These are phyloP conservation scores for Drosophila biarmipes DNA, from an alignment of 1,140 invertebrate genomes.

Conservation along the genomic window DNA sequence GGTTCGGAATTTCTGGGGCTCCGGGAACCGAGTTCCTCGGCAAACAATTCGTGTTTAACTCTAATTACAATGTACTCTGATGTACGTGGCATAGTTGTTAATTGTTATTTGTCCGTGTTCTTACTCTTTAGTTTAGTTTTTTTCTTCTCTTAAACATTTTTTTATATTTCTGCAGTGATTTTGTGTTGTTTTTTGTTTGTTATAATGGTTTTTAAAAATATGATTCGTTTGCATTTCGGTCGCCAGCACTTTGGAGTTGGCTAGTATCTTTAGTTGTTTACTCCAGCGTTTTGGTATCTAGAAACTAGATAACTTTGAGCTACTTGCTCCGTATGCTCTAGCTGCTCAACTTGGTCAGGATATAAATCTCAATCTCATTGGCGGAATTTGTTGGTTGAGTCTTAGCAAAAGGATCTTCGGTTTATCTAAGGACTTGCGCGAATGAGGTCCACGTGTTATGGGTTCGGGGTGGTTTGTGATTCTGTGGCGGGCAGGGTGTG, in stretches of 20 bases:
- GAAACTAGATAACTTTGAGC: slow-evolving; percentile 38
- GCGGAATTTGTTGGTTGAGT: slow-evolving; percentile 31
- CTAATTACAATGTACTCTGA: slow-evolving; percentile 49
- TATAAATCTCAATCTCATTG: slow-evolving; percentile 39
- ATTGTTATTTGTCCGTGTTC: slow-evolving; percentile 47
- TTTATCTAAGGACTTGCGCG: slow-evolving; percentile 44
- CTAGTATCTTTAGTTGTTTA: slow-evolving; percentile 23
- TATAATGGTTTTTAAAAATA: slow-evolving; percentile 40
- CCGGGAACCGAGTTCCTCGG: slow-evolving; percentile 13
- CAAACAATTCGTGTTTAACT: slow-evolving; percentile 38
- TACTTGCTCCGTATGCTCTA: slow-evolving; percentile 28
- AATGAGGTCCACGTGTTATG: slow-evolving; percentile 61
- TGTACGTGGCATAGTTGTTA: slow-evolving; percentile 51
- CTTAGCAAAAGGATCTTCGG: slow-evolving; percentile 26
- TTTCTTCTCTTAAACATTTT: slow-evolving; percentile 32
- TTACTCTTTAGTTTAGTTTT: slow-evolving; percentile 26
- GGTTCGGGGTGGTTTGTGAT: slow-evolving; percentile 35
- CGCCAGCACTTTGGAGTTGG: slow-evolving; percentile 49
- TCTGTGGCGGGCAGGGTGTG: slow-evolving; percentile 22
- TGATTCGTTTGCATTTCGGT: slow-evolving; percentile 77
- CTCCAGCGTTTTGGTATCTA: slow-evolving; percentile 35
- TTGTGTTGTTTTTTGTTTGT: slow-evolving; percentile 28
- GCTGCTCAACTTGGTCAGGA: slow-evolving; percentile 32
- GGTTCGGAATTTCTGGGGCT: slow-evolving; percentile 19
- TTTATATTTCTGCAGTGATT: slow-evolving; percentile 34